Base-by-base conservation (phyloP, 2,888 invertebrate species). In the Lamproptera curius region DNA sequence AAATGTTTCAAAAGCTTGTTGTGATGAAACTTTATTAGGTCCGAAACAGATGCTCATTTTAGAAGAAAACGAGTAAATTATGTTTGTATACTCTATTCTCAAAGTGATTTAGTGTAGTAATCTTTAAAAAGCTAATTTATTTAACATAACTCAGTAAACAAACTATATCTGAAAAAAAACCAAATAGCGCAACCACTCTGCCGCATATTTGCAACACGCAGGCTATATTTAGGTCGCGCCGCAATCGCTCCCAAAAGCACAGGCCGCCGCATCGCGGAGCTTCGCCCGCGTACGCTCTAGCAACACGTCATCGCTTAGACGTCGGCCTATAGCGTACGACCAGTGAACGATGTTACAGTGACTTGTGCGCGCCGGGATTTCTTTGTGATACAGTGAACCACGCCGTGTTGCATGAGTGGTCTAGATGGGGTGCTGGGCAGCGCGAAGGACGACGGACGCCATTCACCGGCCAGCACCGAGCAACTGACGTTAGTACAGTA, bases 381-480 rank as follows among this genome's bases (percentile, higher is more conserved):
- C 66, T 63, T 71, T 59, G 73, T 73, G 78, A 72, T 68, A 55
- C 58, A 70, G 81, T 82, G 82, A 60, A 62, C 62, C 65, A 59
- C 70, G 65, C 72, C 73, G 64, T 76, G 73, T 83, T 85, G 85
- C 78, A 86, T 86, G 86, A 82, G 76, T 84, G 82, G 70, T 63
- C 64, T 72, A 61, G 75, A 86, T 86, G 86, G 79, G 65, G 72
- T 65, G 60, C 69, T 63, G 55, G 62, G 64, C 51, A 62, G 69
- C 62, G 77, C 64, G 67, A 71, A 77, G 73, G 77, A 75, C 64
- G 77, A 78, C 63, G 85, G 84, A 67, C 72, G 84, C 61, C 80
- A 76, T 51, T 82, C 85, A 65, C 85, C 86, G 76, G 84, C 83
- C 67, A 85, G 83, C 73, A 84, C 84, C 43, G 86, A 85, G 56